phyloP scores from a whole-genome alignment of 2,797 vertebrate genomes.

The Pteropus rufus region DNA sequence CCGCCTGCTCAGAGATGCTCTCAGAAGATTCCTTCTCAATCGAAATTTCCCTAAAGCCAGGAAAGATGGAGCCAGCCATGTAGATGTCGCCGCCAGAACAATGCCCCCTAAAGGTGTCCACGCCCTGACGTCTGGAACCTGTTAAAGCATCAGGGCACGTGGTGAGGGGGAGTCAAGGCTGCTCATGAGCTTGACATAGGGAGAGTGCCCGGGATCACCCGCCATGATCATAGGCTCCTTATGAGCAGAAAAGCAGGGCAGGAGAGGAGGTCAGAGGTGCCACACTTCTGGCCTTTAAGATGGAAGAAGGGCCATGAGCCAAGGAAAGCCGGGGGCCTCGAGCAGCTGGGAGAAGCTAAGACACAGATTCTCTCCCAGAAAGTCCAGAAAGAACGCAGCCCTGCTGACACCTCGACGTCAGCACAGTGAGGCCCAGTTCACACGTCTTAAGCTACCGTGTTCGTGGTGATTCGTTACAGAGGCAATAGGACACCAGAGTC shows the following conservation, averaged over 20 bases:
- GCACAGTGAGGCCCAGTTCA: accelerated
- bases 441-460: accelerated
- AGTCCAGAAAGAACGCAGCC: background rate
- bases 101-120: background rate
- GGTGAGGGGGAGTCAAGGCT: background rate
- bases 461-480: accelerated
- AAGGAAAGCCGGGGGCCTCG: accelerated
- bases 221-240: background rate
- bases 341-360: background rate
- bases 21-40: background rate
- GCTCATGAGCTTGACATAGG: background rate
- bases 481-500: background rate
- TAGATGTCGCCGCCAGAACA: background rate
- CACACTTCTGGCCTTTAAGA: accelerated
- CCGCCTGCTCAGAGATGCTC: background rate
- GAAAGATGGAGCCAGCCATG: background rate
- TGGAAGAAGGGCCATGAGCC: background rate
- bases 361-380: accelerated
- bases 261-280: background rate
- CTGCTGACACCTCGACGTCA: background rate
- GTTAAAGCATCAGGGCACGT: accelerated
- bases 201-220: background rate
- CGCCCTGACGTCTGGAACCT: background rate
- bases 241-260: background rate
- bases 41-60: background rate